These are phyloP conservation scores for Drosophila setifemur DNA, from an alignment of 1,140 invertebrate species.

Conservation along the genomic window DNA sequence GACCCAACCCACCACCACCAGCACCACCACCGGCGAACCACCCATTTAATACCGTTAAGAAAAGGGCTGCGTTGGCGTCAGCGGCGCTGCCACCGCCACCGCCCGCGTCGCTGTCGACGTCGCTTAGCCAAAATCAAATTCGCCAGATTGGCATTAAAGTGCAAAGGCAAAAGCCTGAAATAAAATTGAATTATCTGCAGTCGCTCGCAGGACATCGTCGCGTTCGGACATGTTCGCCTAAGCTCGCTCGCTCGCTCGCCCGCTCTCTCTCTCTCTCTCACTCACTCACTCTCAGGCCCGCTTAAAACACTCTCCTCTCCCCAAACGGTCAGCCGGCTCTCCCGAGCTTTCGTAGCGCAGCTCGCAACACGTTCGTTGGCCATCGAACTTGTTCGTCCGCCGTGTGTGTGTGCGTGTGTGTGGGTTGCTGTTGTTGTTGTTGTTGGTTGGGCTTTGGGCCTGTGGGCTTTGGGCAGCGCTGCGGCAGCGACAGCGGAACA, in stretches of 20 bases:
- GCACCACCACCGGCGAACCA: slow-evolving; percentile 16
- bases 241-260: slow-evolving; percentile 26
- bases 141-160: slow-evolving; percentile 82
- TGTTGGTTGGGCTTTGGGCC: slow-evolving; percentile 22
- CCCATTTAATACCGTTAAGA: slow-evolving; percentile 24
- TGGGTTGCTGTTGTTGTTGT: slow-evolving; percentile 16
- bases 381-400: slow-evolving; percentile 16
- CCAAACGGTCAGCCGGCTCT: too few relatives aligned
- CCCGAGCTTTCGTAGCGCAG: slow-evolving; percentile 42
- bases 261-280: slow-evolving; percentile 17
- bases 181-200: slow-evolving; percentile 82
- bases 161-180: slow-evolving; percentile 72
- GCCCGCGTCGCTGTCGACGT: slow-evolving; percentile 26
- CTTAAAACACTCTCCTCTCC: too few relatives aligned
- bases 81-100: not conserved
- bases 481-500: slow-evolving; percentile 10
- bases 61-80: slow-evolving; percentile 42
- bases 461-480: slow-evolving; percentile 15
- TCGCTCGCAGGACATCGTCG: slow-evolving; percentile 81
- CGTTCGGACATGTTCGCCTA: slow-evolving; percentile 65
- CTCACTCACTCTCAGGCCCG: not conserved
- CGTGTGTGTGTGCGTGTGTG: slow-evolving; percentile 8
- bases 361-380: slow-evolving; percentile 33
- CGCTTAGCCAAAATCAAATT: slow-evolving; percentile 78
- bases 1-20: slow-evolving; percentile 38